A percentile compares a stretch with the other conserved stretches of the same genome.
Evolutionary conservation across 2,797 vertebrate species (phyloP).

Genomic region (Morelia viridis): DNA sequence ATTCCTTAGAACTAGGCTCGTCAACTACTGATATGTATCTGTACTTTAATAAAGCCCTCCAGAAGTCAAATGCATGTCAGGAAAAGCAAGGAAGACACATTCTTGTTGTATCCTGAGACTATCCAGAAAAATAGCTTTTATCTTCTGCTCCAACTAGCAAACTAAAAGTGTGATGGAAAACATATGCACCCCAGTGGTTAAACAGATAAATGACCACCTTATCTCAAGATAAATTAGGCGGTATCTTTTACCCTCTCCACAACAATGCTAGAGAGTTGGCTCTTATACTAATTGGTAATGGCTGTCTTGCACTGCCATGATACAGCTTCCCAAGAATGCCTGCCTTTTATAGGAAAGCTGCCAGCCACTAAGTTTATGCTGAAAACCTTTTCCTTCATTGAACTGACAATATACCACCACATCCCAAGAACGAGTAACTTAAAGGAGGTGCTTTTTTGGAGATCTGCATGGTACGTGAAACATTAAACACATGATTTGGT

Average conservation of each 20-base stretch:
- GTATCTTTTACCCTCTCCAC: neutral
- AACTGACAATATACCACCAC: neutral
- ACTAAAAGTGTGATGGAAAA: constrained; percentile 11
- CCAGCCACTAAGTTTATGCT: neutral
- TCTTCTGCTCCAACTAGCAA: neutral
- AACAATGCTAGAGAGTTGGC: constrained; percentile 5
- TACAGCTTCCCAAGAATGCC: neutral
- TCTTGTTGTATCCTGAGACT: neutral
- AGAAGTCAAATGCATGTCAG: neutral
- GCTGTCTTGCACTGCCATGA: constrained; percentile 5
- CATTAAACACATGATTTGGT: neutral
- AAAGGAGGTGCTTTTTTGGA: neutral
- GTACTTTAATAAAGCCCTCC: neutral
- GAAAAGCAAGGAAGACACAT: neutral
- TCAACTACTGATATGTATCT: neutral
- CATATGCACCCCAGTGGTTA: constrained; percentile 6
- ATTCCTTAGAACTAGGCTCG: neutral
- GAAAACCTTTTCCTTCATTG: neutral
- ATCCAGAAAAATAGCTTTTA: neutral
- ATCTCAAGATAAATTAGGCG: constrained; percentile 10
- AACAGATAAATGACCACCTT: constrained; percentile 14
- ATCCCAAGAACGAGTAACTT: neutral
- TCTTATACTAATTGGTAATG: neutral
- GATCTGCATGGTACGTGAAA: neutral
- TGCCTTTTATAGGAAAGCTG: constrained; percentile 1